Evolutionary conservation across 1,140 invertebrate species (phyloP).

Genomic region (Oncopodura yosiiana): DNA sequence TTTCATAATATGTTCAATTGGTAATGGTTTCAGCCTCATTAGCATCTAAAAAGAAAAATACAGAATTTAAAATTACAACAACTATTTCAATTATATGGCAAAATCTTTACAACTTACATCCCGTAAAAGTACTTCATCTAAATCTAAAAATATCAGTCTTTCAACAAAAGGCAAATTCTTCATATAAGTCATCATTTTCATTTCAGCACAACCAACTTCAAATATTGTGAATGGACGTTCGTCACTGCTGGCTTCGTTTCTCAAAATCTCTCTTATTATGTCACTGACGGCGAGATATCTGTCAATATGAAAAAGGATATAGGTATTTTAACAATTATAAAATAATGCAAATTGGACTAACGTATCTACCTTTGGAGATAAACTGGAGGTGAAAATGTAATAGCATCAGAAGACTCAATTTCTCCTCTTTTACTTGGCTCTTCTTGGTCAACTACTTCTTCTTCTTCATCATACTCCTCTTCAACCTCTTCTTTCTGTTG

Average conservation of each 20-base stretch:
- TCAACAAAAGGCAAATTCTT: conserved; percentile 18
- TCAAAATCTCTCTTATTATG: conserved; percentile 9
- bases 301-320: too few relatives aligned
- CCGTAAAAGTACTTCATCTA: conserved; percentile 20
- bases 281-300: too few relatives aligned
- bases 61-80: background rate
- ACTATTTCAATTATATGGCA: background rate
- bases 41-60: conserved; percentile 3
- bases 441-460: background rate
- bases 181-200: conserved; percentile 19
- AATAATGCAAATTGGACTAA: too few relatives aligned
- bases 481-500: too few relatives aligned
- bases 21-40: conserved; percentile 7
- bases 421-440: background rate
- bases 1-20: conserved; percentile 14
- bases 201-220: conserved; percentile 33
- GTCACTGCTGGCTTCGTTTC: background rate
- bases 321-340: too few relatives aligned
- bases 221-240: conserved; percentile 12
- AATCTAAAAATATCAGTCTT: conserved; percentile 29
- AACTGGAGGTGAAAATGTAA: conserved; percentile 24
- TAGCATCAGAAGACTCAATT: background rate
- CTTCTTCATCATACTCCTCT: too few relatives aligned
- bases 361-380: conserved; percentile 32
- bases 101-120: conserved; percentile 1